phyloP scores from a whole-genome alignment of 2,888 invertebrate species.

The Hirtodrosophila histrioides region DNA sequence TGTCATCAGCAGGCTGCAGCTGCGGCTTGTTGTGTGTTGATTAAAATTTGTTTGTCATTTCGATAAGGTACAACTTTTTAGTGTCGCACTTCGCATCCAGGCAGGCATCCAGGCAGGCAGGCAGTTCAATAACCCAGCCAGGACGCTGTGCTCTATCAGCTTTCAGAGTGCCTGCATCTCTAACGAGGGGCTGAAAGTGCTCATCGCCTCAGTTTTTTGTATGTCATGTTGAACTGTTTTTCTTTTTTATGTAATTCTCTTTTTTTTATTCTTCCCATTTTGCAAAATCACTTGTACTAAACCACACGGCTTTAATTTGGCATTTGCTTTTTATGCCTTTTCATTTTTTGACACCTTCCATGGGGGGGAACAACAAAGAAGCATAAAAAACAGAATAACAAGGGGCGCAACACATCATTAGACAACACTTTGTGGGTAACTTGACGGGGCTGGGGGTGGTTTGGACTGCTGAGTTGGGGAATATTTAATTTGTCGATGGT shows the following conservation, averaged over 20 bases:
- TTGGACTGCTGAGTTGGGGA: background rate
- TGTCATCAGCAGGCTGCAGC: slow-evolving; percentile 79
- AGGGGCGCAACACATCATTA: slow-evolving; percentile 68
- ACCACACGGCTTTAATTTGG: slow-evolving; percentile 64
- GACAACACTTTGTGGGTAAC: slow-evolving; percentile 52
- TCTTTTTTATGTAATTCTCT: slow-evolving; percentile 10
- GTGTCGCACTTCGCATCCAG: slow-evolving; percentile 51
- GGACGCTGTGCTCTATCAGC: slow-evolving; percentile 67
- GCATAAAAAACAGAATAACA: slow-evolving; percentile 19
- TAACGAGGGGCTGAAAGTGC: slow-evolving; percentile 54
- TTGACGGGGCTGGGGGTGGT: slow-evolving; percentile 11
- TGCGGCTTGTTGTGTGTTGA: slow-evolving; percentile 65
- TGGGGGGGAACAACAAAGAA: slow-evolving; percentile 28
- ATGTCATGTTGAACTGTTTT: slow-evolving; percentile 46
- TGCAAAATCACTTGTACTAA: slow-evolving; percentile 43
- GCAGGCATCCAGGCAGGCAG: too few relatives aligned
- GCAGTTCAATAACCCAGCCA: slow-evolving; percentile 74
- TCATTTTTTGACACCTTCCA: slow-evolving; percentile 43
- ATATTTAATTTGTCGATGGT: slow-evolving; percentile 39
- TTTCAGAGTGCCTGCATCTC: slow-evolving; percentile 33
- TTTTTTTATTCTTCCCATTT: slow-evolving; percentile 14
- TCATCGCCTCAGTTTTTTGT: slow-evolving; percentile 47
- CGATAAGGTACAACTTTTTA: slow-evolving; percentile 73
- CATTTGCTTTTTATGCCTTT: slow-evolving; percentile 46
- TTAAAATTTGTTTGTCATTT: slow-evolving; percentile 79